These are phyloP conservation scores for Gryon sp. DNA, from an alignment of 1,140 invertebrate species.

Conservation along the genomic window DNA sequence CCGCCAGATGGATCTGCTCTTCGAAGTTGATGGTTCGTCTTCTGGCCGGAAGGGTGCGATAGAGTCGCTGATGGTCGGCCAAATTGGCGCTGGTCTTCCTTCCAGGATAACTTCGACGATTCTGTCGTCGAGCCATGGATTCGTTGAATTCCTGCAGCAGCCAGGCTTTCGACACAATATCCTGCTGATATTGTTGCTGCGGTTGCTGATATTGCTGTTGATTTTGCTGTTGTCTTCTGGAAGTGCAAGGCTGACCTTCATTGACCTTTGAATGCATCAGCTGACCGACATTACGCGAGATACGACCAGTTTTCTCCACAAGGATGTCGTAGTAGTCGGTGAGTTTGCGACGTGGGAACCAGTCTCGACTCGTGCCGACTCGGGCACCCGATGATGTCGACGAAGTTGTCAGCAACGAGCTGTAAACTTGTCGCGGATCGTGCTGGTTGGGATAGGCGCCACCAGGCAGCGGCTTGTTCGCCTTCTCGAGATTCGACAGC, in stretches of 20 bases:
- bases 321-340: conserved; percentile 73
- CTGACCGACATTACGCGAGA: conserved; percentile 68
- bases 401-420: conserved; percentile 24
- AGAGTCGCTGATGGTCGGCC: conserved; percentile 31
- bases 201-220: too few species aligned
- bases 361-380: conserved; percentile 55
- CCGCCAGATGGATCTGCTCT: conserved; percentile 62
- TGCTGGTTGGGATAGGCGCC: conserved; percentile 75
- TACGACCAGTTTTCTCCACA: conserved; percentile 71
- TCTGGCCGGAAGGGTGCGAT: conserved; percentile 65
- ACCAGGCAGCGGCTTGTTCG: conserved; percentile 74
- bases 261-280: conserved; percentile 58
- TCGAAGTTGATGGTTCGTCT: conserved; percentile 65
- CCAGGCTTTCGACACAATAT: conserved; percentile 18
- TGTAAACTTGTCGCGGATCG: conserved; percentile 71
- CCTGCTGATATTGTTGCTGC: conserved; percentile 7
- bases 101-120: not conserved
- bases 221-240: not conserved
- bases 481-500: conserved; percentile 76
- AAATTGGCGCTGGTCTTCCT: not conserved
- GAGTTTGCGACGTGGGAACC: conserved; percentile 55
- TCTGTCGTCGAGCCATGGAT: conserved; percentile 4
- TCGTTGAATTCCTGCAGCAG: conserved; percentile 34
- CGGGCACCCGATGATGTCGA: conserved; percentile 2
- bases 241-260: conserved; percentile 13